Evolutionary conservation across 2,113 vertebrate genomes (phyloP).

Genomic region (Cephalopterus ornatus): DNA sequence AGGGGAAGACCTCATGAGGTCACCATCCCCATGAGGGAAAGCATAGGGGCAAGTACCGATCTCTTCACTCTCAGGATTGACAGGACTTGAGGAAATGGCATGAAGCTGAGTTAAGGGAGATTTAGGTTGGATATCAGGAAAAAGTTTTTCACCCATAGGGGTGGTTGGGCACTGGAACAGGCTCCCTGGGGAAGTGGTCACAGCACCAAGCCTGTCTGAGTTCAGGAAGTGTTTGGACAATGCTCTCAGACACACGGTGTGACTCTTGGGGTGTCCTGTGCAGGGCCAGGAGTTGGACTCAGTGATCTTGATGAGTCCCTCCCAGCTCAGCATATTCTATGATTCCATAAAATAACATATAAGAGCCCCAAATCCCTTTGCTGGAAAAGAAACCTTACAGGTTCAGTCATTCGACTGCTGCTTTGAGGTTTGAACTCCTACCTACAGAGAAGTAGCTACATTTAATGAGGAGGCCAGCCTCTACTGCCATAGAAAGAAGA

Average conservation of each 20-base stretch:
- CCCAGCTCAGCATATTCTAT: neutral
- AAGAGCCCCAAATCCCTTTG: neutral
- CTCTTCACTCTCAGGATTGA: neutral
- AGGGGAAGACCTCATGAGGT: neutral
- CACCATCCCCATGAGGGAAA: neutral
- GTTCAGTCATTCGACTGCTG: neutral
- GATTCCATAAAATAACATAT: neutral
- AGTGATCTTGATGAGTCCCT: neutral
- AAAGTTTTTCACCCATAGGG: neutral
- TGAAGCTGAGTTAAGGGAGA: neutral
- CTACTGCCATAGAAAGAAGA: neutral
- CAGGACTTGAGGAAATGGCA: neutral
- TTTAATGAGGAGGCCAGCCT: neutral
- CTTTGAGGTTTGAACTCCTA: neutral
- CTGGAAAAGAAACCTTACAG: neutral
- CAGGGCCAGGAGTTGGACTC: neutral
- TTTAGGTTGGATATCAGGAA: neutral
- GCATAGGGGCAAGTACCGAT: neutral
- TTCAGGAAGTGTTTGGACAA: neutral
- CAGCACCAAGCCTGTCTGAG: neutral
- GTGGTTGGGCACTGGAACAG: neutral
- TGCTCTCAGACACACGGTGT: neutral
- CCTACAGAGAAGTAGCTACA: neutral
- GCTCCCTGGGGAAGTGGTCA: neutral
- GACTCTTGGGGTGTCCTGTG: rapidly evolving